Evolutionary conservation across 2,888 invertebrate genomes (phyloP), one percentile per base, ranked within the genome.

Genomic region (Caenorhabditis uteleia): DNA sequence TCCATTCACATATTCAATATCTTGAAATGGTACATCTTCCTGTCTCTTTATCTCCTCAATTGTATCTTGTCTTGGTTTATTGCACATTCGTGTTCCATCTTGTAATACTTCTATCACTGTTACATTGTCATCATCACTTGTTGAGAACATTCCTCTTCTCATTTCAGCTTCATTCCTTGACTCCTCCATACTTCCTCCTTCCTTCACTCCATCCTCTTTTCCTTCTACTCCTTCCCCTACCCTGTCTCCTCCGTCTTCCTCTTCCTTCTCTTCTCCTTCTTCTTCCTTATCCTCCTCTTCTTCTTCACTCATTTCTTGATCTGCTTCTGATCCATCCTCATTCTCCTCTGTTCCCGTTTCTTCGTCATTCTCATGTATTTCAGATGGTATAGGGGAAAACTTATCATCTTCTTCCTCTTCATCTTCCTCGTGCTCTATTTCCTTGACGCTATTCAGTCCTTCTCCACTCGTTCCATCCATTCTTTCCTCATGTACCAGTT

Each of bases 31-130:
- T n/a, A n/a, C n/a, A n/a, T 25, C 2, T 12, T 43, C 18, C 26
- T 16, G 16, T 14, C 26, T 34, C 18, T 26, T n/a, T 26, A 10
- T 23, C 34, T 18, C 27, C 21, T 34, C 44, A n/a, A n/a, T n/a
- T n/a, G n/a, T n/a, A n/a, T n/a, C n/a, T n/a, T n/a, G n/a, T n/a
- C n/a, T n/a, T n/a, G 16, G 2, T 23, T 7, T 27, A 23, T 2
- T 40, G 40, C 1, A 40, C 29, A 4, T 44, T 45, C 8, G 54
- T 46, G 14, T n/a, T 26, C 16, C 46, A 26, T 39, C 54, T 38
- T 8, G 54, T 38, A 45, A 21, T 46, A 46, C 14, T 45, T 54
- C 20, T 54, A 46, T 0, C 46, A 45, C 54, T 54, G 29, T 38
- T 44, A 31, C 20, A 8, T 10, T 27, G 21, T 12, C 20, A 38